Evolutionary conservation across 2,888 invertebrate genomes (phyloP), one percentile per base, ranked within the genome.

Genomic region (Zaprionus bogoriensis): DNA sequence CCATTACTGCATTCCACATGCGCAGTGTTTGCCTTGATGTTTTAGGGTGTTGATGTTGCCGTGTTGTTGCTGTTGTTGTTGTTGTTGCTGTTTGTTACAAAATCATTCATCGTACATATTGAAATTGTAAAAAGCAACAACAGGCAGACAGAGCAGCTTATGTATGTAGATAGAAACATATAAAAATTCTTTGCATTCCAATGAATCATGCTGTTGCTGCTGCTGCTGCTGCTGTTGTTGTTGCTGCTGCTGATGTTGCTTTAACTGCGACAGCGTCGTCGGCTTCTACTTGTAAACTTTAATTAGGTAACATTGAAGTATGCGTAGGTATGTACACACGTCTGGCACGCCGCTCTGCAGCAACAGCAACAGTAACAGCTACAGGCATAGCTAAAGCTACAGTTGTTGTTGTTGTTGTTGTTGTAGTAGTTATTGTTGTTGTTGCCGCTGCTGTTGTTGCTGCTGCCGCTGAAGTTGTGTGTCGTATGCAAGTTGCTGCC

Each of bases 21-120:
- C 87, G 65, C 80, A 79, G 77, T 79, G 86, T 86, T 81, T 83
- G 80, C 84, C 84, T 83, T 81, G 84, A 83, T 81, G 87, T 86
- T 80, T 85, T 80, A 73, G 78, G 75, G 72, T 67, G 71, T 79
- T 82, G 69, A 65, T 71, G 54, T 70, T 65, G 69, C 41, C n/a
- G n/a, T n/a, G n/a, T n/a, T 69, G 63, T 25, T 62, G 32, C 14
- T 32, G 28, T 28, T 28, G 32, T 14, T 32, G 54, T 51, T 59
- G 50, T 10, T 45, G 58, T 53, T 64, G 51, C 28, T 54, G 53
- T 48, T 61, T 75, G 78, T 81, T 87, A 85, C 77, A 80, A 78
- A 84, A 78, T 81, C 79, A 82, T 84, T 84, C 84, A 82, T 87
- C 71, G 82, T 62, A 74, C 80, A 81, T 76, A 80, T 78, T 70